phyloP scores from a whole-genome alignment of 2,888 invertebrate genomes.

The Spisula solida region DNA sequence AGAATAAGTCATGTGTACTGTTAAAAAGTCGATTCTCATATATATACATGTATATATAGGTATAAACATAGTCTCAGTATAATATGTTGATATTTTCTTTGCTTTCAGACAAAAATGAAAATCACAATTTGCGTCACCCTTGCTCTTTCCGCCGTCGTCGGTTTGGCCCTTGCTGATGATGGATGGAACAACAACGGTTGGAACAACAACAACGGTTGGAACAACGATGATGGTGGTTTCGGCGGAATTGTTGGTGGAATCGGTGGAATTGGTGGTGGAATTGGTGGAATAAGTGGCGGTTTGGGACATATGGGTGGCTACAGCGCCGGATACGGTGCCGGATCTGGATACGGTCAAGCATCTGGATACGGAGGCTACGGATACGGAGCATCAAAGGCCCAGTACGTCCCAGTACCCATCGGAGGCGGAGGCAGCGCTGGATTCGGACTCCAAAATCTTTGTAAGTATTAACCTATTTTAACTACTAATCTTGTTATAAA shows the following conservation, averaged over 20 bases:
- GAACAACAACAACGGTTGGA: not conserved
- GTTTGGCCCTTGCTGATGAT: conserved; percentile 49
- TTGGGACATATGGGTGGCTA: not conserved
- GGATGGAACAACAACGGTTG: conserved; percentile 25
- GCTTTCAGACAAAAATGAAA: conserved; percentile 52
- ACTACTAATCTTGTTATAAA: too few relatives aligned
- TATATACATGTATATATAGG: too few relatives aligned
- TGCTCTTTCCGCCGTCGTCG: conserved; percentile 55
- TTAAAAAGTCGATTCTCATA: not conserved
- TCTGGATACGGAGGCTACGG: not conserved
- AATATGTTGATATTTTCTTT: not conserved
- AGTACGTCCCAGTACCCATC: conserved; percentile 22
- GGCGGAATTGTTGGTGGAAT: not conserved
- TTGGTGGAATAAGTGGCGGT: conserved; percentile 1
- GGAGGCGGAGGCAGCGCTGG: conserved; percentile 9
- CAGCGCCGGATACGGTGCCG: not conserved
- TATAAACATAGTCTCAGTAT: not conserved
- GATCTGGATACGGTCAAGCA: not conserved
- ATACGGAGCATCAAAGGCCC: not conserved
- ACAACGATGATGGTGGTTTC: not conserved
- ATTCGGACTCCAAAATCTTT: conserved; percentile 16
- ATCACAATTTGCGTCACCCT: conserved; percentile 46
- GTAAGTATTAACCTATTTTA: conserved; percentile 28
- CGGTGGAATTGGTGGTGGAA: not conserved
- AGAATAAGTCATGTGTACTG: not conserved